A percentile compares a stretch with the other conserved stretches of the same genome.
phyloP scores from a whole-genome alignment of 2,113 vertebrate species.

The Silurus asotus region DNA sequence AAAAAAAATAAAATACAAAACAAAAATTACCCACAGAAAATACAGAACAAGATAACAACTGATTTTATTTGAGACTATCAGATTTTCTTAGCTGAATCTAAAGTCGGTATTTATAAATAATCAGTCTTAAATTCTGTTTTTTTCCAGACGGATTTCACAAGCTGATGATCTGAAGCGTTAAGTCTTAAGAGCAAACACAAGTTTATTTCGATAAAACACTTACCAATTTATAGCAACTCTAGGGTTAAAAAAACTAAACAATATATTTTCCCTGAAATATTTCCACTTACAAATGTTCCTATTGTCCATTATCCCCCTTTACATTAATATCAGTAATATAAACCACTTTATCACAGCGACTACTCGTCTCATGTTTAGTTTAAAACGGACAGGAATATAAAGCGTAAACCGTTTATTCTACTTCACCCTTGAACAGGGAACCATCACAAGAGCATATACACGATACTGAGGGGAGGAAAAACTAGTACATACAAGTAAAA shows the following conservation, averaged over 20 bases:
- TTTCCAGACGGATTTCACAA: not conserved
- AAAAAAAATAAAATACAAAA: constrained; percentile 45
- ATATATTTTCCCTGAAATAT: not conserved
- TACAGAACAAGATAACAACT: not conserved
- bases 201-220: not conserved
- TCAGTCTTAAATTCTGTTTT: not conserved
- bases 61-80: not conserved
- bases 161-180: not conserved
- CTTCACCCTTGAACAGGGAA: not conserved
- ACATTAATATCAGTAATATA: not conserved
- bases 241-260: too few species aligned
- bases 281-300: not conserved
- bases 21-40: not conserved
- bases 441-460: constrained; percentile 21
- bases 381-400: constrained; percentile 24
- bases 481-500: not conserved
- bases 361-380: not conserved
- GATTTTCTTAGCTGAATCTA: not conserved
- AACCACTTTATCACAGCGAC: not conserved
- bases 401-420: constrained; percentile 13
- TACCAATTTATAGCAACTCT: not conserved
- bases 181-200: not conserved
- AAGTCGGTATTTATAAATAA: constrained; percentile 8
- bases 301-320: not conserved
- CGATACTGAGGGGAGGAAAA: not conserved